phyloP scores from a whole-genome alignment of 2,888 invertebrate species.

The Hemaris fuciformis region DNA sequence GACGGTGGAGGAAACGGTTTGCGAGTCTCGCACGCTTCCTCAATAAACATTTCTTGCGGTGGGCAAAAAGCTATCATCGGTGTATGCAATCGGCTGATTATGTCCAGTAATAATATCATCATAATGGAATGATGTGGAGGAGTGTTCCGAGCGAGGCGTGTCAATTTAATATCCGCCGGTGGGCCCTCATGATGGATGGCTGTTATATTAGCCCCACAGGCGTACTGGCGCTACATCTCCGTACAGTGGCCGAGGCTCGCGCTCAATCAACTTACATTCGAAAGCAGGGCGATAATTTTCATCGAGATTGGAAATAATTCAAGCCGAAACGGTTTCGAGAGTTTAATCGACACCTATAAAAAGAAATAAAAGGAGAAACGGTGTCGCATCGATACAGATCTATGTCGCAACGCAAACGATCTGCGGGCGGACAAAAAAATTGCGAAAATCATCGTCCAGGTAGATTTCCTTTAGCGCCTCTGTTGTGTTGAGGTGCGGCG shows the following conservation, averaged over 20 bases:
- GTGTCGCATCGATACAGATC: too few species aligned
- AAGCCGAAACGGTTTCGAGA: conserved; percentile 24
- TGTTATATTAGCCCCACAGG: conserved; percentile 50
- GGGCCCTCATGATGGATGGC: conserved; percentile 64
- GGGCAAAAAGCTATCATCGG: conserved; percentile 29
- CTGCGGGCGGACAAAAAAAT: conserved; percentile 49
- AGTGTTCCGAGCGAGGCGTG: conserved; percentile 65
- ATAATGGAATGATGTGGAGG: conserved; percentile 59
- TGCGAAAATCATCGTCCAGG: conserved; percentile 58
- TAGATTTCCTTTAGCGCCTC: conserved; percentile 63
- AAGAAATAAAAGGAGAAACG: conserved; percentile 31
- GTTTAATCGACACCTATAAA: conserved; percentile 32
- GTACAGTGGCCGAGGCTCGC: too few species aligned
- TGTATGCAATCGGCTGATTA: conserved; percentile 32
- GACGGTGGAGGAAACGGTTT: too few species aligned
- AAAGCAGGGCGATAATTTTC: background rate
- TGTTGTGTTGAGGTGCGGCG: conserved; percentile 61
- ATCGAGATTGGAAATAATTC: conserved; percentile 1
- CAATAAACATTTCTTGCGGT: conserved; percentile 11
- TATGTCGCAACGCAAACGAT: conserved; percentile 53
- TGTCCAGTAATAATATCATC: conserved; percentile 37
- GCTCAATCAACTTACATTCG: background rate
- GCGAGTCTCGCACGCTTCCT: background rate
- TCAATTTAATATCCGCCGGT: conserved; percentile 76
- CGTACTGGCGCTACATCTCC: background rate